Conservation (phyloP, 2,888 invertebrate species). For the Heliconius sara region DNA sequence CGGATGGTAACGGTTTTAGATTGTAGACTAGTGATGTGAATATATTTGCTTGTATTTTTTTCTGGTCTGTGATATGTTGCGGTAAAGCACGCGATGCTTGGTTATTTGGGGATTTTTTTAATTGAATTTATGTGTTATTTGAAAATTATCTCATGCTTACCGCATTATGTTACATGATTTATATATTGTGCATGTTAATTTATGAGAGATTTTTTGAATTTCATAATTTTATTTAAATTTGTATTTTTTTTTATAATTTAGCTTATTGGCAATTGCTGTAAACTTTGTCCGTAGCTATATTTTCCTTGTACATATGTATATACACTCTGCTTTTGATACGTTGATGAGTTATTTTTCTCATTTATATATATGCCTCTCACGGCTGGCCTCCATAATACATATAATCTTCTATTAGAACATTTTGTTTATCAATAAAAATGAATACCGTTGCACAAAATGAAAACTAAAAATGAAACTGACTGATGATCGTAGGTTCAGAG, state of each 20-base stretch:
- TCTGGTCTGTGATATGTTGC: background rate
- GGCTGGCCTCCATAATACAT: too few relatives aligned
- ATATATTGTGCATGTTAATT: conserved; percentile 3
- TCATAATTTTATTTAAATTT: background rate
- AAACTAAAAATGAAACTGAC: too few relatives aligned
- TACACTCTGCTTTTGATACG: background rate
- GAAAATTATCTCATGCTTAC: background rate
- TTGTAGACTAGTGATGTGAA: conserved; percentile 27
- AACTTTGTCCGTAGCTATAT: background rate
- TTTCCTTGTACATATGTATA: background rate
- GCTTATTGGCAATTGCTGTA: background rate
- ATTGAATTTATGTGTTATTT: background rate
- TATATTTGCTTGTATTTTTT: conserved; percentile 32
- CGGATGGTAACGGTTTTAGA: conserved; percentile 29
- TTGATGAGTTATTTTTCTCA: background rate
- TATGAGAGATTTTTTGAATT: background rate
- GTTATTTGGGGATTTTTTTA: background rate
- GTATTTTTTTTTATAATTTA: background rate
- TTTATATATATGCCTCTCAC: background rate
- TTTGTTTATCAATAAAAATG: too few relatives aligned
- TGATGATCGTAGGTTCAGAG: too few relatives aligned
- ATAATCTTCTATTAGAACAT: too few relatives aligned
- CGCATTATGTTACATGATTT: background rate
- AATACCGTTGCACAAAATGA: too few relatives aligned
- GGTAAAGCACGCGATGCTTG: background rate